Conservation (phyloP, 1,140 invertebrate genomes). For the Platorchestia sp. region DNA sequence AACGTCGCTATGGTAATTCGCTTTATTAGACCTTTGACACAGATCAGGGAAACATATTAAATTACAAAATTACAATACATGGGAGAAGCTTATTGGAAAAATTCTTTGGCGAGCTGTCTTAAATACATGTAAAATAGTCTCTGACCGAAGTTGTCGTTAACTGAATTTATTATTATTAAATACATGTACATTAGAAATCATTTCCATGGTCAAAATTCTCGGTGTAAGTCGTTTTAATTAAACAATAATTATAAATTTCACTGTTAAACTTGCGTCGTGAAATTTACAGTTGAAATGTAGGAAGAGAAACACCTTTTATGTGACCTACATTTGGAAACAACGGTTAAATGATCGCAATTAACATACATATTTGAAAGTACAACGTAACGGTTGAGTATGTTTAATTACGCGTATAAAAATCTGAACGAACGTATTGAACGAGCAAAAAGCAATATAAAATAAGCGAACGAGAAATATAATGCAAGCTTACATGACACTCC, state of each 20-base stretch:
- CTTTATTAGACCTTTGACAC: not conserved
- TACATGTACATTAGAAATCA: not conserved
- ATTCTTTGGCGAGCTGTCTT: not conserved
- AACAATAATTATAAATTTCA: not conserved
- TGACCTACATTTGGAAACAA: not conserved
- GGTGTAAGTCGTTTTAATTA: not conserved
- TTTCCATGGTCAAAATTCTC: not conserved
- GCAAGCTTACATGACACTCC: not conserved
- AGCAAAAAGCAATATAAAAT: not conserved
- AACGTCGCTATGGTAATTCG: not conserved
- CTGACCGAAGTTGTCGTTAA: too few relatives aligned
- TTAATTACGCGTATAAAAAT: not conserved
- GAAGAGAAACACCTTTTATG: not conserved
- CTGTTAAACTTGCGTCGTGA: not conserved
- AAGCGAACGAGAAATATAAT: not conserved
- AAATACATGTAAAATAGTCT: not conserved
- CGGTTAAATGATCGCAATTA: not conserved
- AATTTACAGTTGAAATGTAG: not conserved
- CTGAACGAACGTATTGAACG: not conserved
- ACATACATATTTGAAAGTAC: not conserved
- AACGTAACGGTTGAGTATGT: not conserved
- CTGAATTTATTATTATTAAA: too few relatives aligned
- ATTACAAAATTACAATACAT: not conserved
- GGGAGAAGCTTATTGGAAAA: not conserved
- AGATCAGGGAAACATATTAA: not conserved